A percentile compares a stretch with the other conserved stretches of the same genome.
Conservation (phyloP, 2,888 invertebrate species). For the Ophion slaviceki region DNA sequence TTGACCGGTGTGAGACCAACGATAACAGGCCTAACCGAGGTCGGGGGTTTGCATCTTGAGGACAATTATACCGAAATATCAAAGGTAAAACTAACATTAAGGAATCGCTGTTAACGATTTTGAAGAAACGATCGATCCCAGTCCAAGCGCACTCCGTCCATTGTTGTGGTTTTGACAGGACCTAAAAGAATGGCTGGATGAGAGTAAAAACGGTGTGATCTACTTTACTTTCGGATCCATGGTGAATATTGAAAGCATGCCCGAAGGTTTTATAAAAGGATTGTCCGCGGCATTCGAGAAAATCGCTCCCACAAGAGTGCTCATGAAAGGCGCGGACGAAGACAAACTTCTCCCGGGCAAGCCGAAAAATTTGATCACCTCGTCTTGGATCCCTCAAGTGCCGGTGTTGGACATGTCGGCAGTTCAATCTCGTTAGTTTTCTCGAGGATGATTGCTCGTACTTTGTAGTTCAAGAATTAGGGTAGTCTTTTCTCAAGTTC, state of each 20-base stretch:
- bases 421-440: neutral
- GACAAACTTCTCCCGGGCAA: constrained; percentile 67
- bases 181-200: constrained; percentile 71
- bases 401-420: constrained; percentile 71
- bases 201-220: constrained; percentile 70
- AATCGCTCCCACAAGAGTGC: constrained; percentile 61
- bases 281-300: constrained; percentile 66
- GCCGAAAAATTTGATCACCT: constrained; percentile 70
- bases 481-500: neutral
- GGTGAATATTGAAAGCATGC: constrained; percentile 71
- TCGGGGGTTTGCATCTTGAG: constrained; percentile 85
- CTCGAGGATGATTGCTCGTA: neutral
- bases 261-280: constrained; percentile 68
- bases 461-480: neutral
- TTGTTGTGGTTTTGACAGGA: constrained; percentile 56
- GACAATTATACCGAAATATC: constrained; percentile 66
- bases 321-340: constrained; percentile 71
- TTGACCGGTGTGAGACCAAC: constrained; percentile 83
- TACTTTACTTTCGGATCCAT: constrained; percentile 73
- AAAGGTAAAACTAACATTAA: neutral
- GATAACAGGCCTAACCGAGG: constrained; percentile 83
- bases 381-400: constrained; percentile 74
- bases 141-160: too few relatives aligned
- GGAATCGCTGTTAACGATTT: too few relatives aligned
- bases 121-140: too few relatives aligned